A percentile compares a stretch with the other conserved stretches of the same genome.
Conservation (phyloP, 1,140 invertebrate genomes). For the Achroia grisella region DNA sequence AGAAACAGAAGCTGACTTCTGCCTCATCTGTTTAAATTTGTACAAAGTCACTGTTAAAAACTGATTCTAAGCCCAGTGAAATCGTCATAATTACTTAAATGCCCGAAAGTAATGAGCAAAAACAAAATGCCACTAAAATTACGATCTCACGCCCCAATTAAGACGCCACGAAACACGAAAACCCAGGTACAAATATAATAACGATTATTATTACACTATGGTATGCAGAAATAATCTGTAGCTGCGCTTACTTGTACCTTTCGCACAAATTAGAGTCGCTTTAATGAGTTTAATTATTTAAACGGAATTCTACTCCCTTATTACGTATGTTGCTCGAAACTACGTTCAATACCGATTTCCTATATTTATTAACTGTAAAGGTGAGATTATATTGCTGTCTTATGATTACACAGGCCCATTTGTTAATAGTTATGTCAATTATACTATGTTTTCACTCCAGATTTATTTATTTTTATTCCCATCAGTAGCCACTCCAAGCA, state of each 20-base stretch:
- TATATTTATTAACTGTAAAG: not conserved
- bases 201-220: conserved; percentile 24
- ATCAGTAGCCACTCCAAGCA: no score
- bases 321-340: not conserved
- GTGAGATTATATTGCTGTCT: no score
- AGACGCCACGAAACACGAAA: conserved; percentile 2
- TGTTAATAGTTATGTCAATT: no score
- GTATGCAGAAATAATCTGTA: conserved; percentile 29
- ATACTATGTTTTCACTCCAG: no score
- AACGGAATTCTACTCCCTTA: conserved; percentile 18
- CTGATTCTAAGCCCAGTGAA: not conserved
- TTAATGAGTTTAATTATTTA: conserved; percentile 33
- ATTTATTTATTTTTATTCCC: no score
- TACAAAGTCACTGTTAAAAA: no score
- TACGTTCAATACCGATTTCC: not conserved
- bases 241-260: conserved; percentile 32
- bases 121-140: conserved; percentile 5
- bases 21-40: no score
- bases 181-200: conserved; percentile 19
- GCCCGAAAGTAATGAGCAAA: not conserved
- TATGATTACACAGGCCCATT: no score
- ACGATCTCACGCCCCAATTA: conserved; percentile 16
- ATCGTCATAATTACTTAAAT: not conserved
- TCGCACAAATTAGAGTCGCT: conserved; percentile 21
- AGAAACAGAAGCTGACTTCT: no score